These are phyloP conservation scores for Ispidina lecontei DNA, from an alignment of 2,797 vertebrate species.

Conservation along the genomic window DNA sequence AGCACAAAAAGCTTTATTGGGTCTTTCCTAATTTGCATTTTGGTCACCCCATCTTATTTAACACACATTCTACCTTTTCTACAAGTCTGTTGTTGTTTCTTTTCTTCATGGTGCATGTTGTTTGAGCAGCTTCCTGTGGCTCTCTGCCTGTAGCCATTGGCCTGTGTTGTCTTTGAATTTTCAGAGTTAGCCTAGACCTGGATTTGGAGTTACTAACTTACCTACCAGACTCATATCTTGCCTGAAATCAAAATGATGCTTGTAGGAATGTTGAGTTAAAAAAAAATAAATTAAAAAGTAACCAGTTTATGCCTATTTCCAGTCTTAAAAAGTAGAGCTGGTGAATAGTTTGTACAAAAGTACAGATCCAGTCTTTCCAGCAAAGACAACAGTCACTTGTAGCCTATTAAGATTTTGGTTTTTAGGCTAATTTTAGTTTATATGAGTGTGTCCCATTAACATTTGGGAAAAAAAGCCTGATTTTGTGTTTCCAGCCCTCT, in stretches of 20 bases:
- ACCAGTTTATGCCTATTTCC: not conserved
- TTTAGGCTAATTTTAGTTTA: not conserved
- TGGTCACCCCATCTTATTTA: not conserved
- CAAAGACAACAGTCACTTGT: accelerated
- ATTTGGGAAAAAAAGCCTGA: not conserved
- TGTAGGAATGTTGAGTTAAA: not conserved
- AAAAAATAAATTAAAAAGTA: too few relatives aligned
- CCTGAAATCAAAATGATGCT: not conserved
- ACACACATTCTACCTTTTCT: not conserved
- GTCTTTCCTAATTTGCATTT: not conserved
- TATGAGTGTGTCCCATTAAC: not conserved
- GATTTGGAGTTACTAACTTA: not conserved
- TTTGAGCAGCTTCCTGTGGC: not conserved
- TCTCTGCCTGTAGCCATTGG: not conserved
- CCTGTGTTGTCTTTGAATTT: not conserved
- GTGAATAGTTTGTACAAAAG: not conserved
- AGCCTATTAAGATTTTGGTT: not conserved
- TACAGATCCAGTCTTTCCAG: not conserved
- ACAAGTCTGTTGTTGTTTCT: not conserved
- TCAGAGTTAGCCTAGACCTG: not conserved
- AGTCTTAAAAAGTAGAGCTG: not conserved
- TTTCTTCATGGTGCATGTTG: not conserved
- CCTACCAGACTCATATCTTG: not conserved
- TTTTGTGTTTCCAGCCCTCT: not conserved
- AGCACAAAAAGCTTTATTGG: not conserved